phyloP scores from a whole-genome alignment of 2,113 vertebrate genomes.

The Perca fluviatilis region DNA sequence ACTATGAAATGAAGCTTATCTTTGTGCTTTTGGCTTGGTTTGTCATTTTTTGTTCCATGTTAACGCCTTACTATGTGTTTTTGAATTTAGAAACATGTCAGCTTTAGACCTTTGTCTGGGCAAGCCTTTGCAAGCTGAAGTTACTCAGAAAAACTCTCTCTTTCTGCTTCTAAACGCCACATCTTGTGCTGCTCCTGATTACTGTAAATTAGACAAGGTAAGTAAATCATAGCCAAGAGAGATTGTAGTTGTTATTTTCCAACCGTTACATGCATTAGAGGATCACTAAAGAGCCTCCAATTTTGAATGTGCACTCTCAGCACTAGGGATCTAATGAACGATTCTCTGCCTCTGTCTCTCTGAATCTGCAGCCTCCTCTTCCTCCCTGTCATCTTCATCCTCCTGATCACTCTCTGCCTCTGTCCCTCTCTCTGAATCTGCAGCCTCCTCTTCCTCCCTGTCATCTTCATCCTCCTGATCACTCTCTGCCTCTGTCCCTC shows the following conservation, averaged over 20 bases:
- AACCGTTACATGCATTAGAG: background rate
- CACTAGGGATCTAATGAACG: too few species aligned
- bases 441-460: too few species aligned
- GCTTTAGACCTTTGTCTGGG: background rate
- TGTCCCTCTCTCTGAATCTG: too few species aligned
- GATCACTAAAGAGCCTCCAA: background rate
- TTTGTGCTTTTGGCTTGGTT: slow-evolving; percentile 3
- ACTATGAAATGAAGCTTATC: background rate
- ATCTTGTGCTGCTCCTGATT: background rate
- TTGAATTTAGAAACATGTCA: background rate
- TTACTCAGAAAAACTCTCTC: background rate
- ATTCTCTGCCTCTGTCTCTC: too few species aligned
- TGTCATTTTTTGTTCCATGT: background rate
- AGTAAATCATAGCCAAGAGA: background rate
- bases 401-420: too few species aligned
- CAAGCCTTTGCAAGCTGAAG: background rate
- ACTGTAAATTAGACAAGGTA: background rate
- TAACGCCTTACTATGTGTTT: background rate
- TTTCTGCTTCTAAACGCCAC: background rate
- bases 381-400: too few species aligned
- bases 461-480: too few species aligned
- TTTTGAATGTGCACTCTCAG: background rate
- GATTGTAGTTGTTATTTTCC: background rate
- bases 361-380: too few species aligned
- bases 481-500: too few species aligned